phyloP scores from a whole-genome alignment of 2,888 invertebrate genomes.

The Oscheius sp. region DNA sequence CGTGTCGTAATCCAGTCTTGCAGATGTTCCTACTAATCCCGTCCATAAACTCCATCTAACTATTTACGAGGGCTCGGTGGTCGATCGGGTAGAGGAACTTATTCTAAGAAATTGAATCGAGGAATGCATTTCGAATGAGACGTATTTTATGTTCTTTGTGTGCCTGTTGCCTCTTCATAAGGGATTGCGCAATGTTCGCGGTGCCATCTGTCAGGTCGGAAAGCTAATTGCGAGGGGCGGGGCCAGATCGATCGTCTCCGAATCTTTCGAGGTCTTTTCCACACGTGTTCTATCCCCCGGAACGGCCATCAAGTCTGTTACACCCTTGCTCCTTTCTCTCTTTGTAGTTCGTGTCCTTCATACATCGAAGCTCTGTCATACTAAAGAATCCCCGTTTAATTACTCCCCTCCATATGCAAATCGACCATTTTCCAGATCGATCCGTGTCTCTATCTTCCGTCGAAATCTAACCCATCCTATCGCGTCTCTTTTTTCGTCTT shows the following conservation, averaged over 20 bases:
- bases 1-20: no score
- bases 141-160: conserved; percentile 4
- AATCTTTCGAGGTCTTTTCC: conserved; percentile 15
- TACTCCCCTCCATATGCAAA: not conserved
- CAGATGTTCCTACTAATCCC: no score
- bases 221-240: conserved; percentile 24
- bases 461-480: conserved; percentile 24
- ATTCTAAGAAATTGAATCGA: no score
- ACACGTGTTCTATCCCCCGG: conserved; percentile 18
- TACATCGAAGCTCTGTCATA: no score
- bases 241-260: conserved; percentile 3
- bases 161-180: not conserved
- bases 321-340: not conserved
- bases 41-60: no score
- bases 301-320: conserved; percentile 3
- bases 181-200: conserved; percentile 16
- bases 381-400: conserved; percentile 5
- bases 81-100: no score
- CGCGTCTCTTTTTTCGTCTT: no score
- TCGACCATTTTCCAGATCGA: no score
- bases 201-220: conserved; percentile 29
- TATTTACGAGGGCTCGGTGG: no score
- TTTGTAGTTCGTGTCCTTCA: no score
- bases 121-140: conserved; percentile 4
- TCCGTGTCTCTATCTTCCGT: not conserved